A percentile compares a stretch with the other conserved stretches of the same genome.
These are phyloP conservation scores for Leptosomus discolor DNA, from an alignment of 2,113 vertebrate genomes.

Conservation along the genomic window DNA sequence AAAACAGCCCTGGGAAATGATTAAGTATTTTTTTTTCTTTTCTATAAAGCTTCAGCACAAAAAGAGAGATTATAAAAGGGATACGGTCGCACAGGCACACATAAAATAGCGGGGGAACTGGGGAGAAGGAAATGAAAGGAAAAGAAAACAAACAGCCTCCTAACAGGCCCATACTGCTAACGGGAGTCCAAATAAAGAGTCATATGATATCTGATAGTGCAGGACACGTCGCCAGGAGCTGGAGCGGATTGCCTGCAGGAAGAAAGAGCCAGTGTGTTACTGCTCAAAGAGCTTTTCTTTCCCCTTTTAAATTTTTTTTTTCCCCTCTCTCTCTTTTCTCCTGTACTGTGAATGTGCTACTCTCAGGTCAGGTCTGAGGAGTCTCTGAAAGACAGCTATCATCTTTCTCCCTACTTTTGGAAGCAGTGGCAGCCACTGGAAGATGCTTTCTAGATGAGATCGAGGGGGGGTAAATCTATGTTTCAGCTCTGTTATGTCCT, in stretches of 20 bases:
- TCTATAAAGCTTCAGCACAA: conserved; percentile 70
- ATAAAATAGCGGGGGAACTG: conserved; percentile 52
- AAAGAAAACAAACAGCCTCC: conserved; percentile 82
- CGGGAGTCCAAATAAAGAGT: conserved; percentile 83
- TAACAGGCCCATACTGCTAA: conserved; percentile 82
- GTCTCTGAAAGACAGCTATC: conserved; percentile 70
- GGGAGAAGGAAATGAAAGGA: conserved; percentile 77
- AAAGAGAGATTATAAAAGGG: conserved; percentile 72
- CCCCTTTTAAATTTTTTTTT: background rate
- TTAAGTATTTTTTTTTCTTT: conserved; percentile 54
- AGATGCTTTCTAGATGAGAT: conserved; percentile 50
- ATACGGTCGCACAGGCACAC: conserved; percentile 57
- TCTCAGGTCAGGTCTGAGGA: conserved; percentile 74
- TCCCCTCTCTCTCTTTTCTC: conserved; percentile 58
- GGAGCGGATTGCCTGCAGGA: conserved; percentile 83
- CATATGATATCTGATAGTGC: conserved; percentile 86
- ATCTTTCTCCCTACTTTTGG: conserved; percentile 66
- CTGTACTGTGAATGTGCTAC: conserved; percentile 73
- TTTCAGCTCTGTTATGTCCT: conserved; percentile 9
- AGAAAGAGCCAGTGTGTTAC: conserved; percentile 85
- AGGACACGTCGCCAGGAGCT: conserved; percentile 83
- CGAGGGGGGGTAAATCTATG: conserved; percentile 1
- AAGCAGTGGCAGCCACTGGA: conserved; percentile 44
- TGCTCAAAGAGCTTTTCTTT: conserved; percentile 86
- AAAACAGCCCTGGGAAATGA: conserved; percentile 71